These are phyloP conservation scores for Sesia bembeciformis DNA, from an alignment of 2,888 invertebrate genomes.

Conservation along the genomic window DNA sequence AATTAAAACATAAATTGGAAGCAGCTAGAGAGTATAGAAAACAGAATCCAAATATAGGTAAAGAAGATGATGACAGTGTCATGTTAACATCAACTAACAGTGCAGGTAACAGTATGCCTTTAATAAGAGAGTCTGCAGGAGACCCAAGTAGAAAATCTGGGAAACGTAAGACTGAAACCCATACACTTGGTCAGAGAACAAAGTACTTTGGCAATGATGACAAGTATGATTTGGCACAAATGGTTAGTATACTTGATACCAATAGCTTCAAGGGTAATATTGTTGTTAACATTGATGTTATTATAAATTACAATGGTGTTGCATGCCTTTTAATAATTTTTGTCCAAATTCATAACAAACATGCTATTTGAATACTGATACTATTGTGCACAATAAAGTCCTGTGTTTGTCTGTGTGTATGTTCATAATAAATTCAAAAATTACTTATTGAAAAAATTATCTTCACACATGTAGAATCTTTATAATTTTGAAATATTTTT, in stretches of 20 bases:
- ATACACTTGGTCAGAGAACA: slow-evolving; percentile 81
- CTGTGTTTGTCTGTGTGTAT: too few relatives aligned
- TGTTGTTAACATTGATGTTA: too few relatives aligned
- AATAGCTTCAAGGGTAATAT: too few relatives aligned
- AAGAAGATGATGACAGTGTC: slow-evolving; percentile 63
- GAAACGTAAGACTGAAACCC: slow-evolving; percentile 80
- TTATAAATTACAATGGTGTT: too few relatives aligned
- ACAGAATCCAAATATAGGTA: slow-evolving; percentile 43
- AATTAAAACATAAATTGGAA: slow-evolving; percentile 84
- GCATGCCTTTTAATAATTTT: too few relatives aligned
- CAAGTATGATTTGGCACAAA: slow-evolving; percentile 86
- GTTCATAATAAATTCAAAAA: too few relatives aligned
- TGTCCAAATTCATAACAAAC: too few relatives aligned
- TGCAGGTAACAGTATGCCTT: slow-evolving; percentile 80
- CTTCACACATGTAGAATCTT: too few relatives aligned
- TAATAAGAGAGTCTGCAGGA: slow-evolving; percentile 54
- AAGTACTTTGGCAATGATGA: slow-evolving; percentile 94
- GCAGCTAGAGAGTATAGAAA: slow-evolving; percentile 75
- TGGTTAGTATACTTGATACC: slow-evolving; percentile 69
- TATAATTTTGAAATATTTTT: too few relatives aligned
- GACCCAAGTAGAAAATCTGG: slow-evolving; percentile 55
- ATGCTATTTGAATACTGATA: too few relatives aligned
- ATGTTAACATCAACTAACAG: slow-evolving; percentile 80
- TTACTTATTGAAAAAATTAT: too few relatives aligned
- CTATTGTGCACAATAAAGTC: too few relatives aligned